These are phyloP conservation scores for human DNA, from an alignment of 2,113 vertebrate species.

Conservation along the genomic window GRCh38 chr16:10368501-10369000, in stretches of 20 bases:
- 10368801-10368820: not conserved
- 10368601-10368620: not conserved
- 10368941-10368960: no score
- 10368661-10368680: not conserved
- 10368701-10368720: not conserved
- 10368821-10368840: not conserved
- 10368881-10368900: not conserved
- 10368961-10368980: no score
- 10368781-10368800: not conserved
- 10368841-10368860: not conserved
- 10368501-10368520: not conserved
- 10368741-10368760: not conserved
- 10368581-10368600: not conserved
- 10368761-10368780: not conserved
- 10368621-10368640: not conserved
- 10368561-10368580: not conserved
- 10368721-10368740: not conserved
- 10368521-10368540: not conserved
- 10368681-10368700: not conserved
- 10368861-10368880: not conserved
- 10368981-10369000: no score
- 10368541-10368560: not conserved
- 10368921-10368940: not conserved
- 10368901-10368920: not conserved
- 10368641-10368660: not conserved